Evolutionary conservation across 2,888 invertebrate genomes (phyloP), one percentile per base, ranked within the genome.

Genomic region (Cephus pygmeus): DNA sequence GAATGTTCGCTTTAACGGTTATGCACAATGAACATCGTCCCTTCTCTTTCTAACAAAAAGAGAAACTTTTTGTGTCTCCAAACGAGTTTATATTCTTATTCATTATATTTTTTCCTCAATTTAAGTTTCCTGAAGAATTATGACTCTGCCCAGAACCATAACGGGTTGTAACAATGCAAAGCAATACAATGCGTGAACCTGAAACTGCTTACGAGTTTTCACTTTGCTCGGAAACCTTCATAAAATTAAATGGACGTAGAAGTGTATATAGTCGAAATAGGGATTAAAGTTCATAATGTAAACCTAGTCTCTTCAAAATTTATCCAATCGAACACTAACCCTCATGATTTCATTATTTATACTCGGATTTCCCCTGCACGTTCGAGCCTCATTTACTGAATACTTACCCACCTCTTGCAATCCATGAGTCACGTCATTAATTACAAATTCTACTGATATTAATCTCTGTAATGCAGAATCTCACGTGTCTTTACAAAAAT

Each of bases 341-440:
- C 23, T 56, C 23, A 9, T 23, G 23, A 56, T 56, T 23, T 23
- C 9, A 56, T 56, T 56, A 56, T 23, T 56, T 23, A 56, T 56
- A 23, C 56, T 23, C 56, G 23, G 56, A 9, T 56, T 56, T 56
- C 23, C 56, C 15, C 56, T 23, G 23, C 23, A 2, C 56, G 56
- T 56, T 56, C 56, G 9, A 56, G 6, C 23, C 9, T 23, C 56
- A 6, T 23, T 56, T 56, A 23, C 56, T 15, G 31, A 31, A 56
- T 76, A 79, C 73, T 79, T 76, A 79, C 78, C 79, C 79, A 79
- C 40, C 36, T 78, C 69, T 78, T 78, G 76, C 69, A 73, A 69
- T 79, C 79, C 79, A 79, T 79, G 69, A 73, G 75, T 75, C 56
- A 77, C 69, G 40, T 31, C 71, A 71, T 56, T 23, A 56, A 23